Conservation (phyloP, 2,797 vertebrate species). For the Lepidocolaptes lacrymiger region DNA sequence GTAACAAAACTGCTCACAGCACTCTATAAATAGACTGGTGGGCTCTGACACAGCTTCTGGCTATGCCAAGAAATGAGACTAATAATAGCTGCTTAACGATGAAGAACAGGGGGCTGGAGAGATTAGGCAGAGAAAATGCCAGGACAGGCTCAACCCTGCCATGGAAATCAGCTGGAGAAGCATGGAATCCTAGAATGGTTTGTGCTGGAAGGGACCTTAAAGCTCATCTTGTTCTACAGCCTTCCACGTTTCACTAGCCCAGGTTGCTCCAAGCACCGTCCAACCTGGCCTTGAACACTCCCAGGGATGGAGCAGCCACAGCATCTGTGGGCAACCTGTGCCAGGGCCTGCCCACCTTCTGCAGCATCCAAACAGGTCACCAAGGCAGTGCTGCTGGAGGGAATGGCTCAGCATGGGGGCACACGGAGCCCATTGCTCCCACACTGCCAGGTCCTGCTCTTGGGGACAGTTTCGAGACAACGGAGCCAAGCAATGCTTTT, state of each 20-base stretch:
- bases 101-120: neutral
- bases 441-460: neutral
- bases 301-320: neutral
- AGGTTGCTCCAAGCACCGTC: fast-evolving
- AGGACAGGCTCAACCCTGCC: neutral
- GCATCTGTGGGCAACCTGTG: neutral
- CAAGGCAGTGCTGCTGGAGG: neutral
- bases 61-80: slow-evolving; percentile 2
- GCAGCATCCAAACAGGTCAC: neutral
- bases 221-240: neutral
- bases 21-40: slow-evolving; percentile 52
- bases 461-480: fast-evolving
- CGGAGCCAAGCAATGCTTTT: neutral
- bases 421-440: fast-evolving
- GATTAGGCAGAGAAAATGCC: neutral
- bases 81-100: neutral
- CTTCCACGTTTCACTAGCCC: neutral
- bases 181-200: neutral
- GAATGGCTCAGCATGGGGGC: fast-evolving
- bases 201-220: neutral
- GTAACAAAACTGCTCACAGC: neutral
- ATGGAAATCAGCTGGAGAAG: neutral
- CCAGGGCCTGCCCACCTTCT: fast-evolving
- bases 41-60: slow-evolving; percentile 27
- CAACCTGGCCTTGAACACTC: fast-evolving